phyloP scores from a whole-genome alignment of 2,797 vertebrate species.

The Clarias platycephalus region DNA sequence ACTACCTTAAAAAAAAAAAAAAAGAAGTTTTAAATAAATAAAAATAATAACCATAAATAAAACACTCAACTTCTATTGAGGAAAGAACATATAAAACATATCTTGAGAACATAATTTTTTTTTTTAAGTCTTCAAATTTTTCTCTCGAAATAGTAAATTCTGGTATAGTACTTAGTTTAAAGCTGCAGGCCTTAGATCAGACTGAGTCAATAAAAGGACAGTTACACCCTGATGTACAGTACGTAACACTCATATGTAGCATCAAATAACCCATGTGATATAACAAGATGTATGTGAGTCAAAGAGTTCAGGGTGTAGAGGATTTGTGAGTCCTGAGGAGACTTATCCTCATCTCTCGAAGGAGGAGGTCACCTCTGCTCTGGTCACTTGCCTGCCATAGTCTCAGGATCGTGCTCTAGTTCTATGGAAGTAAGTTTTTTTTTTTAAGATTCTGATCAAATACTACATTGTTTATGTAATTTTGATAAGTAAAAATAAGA shows the following conservation, averaged over 20 bases:
- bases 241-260: constrained; percentile 18
- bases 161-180: too few relatives aligned
- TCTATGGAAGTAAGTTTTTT: constrained; percentile 3
- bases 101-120: neutral
- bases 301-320: constrained; percentile 2
- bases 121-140: neutral
- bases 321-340: neutral
- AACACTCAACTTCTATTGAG: neutral
- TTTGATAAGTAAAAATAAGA: neutral
- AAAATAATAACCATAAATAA: neutral
- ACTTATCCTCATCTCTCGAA: neutral
- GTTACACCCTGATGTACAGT: neutral
- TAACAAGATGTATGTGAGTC: constrained; percentile 16
- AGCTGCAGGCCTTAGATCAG: constrained; percentile 12
- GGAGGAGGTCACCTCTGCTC: constrained; percentile 1
- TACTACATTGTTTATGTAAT: neutral
- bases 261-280: constrained; percentile 12
- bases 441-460: neutral
- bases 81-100: neutral
- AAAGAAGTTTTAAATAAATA: neutral
- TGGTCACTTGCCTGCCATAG: neutral
- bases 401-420: constrained; percentile 1
- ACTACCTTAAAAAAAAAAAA: neutral
- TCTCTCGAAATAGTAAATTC: neutral
- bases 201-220: neutral